Conservation (phyloP, 2,113 vertebrate genomes). For the Tylochromis polylepis region DNA sequence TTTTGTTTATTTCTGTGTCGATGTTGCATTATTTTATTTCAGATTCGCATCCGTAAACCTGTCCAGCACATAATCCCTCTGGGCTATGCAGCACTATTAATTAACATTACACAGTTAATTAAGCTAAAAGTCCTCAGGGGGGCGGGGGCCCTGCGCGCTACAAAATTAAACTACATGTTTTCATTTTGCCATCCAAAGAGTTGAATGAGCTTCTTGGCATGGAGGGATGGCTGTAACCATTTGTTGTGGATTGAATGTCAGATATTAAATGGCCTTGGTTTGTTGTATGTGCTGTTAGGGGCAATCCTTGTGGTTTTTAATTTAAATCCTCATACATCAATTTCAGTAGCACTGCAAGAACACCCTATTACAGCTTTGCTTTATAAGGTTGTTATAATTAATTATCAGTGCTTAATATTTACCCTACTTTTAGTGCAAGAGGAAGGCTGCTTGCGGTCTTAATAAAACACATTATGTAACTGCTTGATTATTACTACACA, state of each 20-base stretch:
- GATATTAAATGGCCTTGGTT: not conserved
- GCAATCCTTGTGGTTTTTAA: not conserved
- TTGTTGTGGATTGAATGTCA: not conserved
- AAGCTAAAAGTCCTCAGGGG: slow-evolving; percentile 8
- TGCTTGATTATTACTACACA: not conserved
- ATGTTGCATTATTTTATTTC: not conserved
- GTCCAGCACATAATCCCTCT: not conserved
- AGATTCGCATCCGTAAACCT: not conserved
- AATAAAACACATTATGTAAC: not conserved
- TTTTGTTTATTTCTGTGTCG: not conserved
- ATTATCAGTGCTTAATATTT: not conserved
- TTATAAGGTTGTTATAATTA: not conserved
- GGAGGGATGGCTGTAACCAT: not conserved
- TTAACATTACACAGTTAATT: slow-evolving; percentile 46
- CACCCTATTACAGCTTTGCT: not conserved
- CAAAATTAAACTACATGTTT: not conserved
- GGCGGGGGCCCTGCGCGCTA: not conserved
- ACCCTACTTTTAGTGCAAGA: not conserved
- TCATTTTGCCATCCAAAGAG: not conserved
- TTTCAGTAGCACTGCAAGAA: not conserved
- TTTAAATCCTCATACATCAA: not conserved
- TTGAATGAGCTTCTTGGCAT: not conserved
- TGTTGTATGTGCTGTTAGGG: not conserved
- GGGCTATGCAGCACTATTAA: slow-evolving; percentile 15
- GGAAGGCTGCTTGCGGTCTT: not conserved